These are phyloP conservation scores for Xyrauchen texanus DNA, from an alignment of 2,113 vertebrate genomes.

Conservation along the genomic window DNA sequence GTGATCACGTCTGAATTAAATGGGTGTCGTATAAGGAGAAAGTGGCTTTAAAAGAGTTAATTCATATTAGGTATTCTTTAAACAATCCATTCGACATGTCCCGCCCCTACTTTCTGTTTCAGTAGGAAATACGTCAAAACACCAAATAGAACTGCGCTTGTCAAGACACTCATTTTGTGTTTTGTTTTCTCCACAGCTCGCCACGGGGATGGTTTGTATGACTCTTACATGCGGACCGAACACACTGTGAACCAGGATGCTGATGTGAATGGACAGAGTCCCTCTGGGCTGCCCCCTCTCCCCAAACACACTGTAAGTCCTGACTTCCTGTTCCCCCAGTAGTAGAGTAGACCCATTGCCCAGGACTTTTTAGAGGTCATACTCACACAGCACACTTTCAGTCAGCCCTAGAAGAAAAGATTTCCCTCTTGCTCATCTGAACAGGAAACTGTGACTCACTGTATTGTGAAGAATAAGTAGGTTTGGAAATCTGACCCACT, in stretches of 20 bases:
- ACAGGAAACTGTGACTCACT: slow-evolving; percentile 44
- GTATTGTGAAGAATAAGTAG: slow-evolving; percentile 71
- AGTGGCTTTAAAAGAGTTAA: no score
- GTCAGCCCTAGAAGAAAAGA: not conserved
- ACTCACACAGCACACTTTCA: not conserved
- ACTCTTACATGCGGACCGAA: slow-evolving; percentile 95
- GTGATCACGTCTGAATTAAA: no score
- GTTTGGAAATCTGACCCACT: slow-evolving; percentile 74
- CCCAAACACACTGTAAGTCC: slow-evolving; percentile 88
- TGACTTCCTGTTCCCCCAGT: slow-evolving; percentile 44
- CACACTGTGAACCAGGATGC: slow-evolving; percentile 85
- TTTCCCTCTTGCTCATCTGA: slow-evolving; percentile 11
- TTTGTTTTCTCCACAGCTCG: slow-evolving; percentile 69
- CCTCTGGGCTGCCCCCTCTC: slow-evolving; percentile 82
- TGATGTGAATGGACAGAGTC: slow-evolving; percentile 77
- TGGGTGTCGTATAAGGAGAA: no score
- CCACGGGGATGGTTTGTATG: slow-evolving; percentile 90
- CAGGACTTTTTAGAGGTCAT: slow-evolving; percentile 13
- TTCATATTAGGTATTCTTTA: no score
- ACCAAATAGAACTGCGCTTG: no score
- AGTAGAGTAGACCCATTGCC: not conserved
- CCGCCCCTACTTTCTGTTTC: no score
- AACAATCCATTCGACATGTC: no score
- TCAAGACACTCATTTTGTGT: no score
- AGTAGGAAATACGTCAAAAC: no score